Percentiles rank a stretch among this genome's conserved stretches.
These are phyloP conservation scores for Trogon melanurus DNA, from an alignment of 2,113 vertebrate genomes.

Conservation along the genomic window DNA sequence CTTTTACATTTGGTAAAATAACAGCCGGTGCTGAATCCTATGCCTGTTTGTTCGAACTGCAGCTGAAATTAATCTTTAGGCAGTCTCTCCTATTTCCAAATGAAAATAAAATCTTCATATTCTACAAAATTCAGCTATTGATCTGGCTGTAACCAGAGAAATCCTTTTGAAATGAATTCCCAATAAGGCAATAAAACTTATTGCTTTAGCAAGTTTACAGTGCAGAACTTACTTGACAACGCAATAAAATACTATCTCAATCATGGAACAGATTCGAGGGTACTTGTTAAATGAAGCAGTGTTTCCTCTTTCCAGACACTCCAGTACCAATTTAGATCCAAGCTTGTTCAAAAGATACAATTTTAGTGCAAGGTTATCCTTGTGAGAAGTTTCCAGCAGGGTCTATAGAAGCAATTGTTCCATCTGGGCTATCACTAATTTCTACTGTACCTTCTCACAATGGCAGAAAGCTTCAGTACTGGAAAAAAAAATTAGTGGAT, in stretches of 20 bases:
- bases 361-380: background rate
- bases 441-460: background rate
- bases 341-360: background rate
- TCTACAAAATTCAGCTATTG: conserved; percentile 28
- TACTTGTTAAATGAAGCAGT: background rate
- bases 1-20: background rate
- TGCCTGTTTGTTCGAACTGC: background rate
- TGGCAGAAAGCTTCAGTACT: background rate
- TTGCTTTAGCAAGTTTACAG: conserved; percentile 21
- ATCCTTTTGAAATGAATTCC: conserved; percentile 43
- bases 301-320: background rate
- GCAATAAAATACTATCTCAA: conserved; percentile 10
- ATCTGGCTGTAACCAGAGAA: conserved; percentile 17
- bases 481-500: background rate
- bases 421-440: background rate
- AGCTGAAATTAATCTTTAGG: conserved; percentile 5
- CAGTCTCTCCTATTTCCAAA: background rate
- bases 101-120: conserved; percentile 23
- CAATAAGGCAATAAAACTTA: conserved; percentile 34
- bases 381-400: background rate
- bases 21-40: background rate
- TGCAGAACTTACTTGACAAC: background rate
- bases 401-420: background rate
- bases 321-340: background rate
- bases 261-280: background rate